phyloP scores from a whole-genome alignment of 2,797 vertebrate genomes.

The Pteropus rufus region DNA sequence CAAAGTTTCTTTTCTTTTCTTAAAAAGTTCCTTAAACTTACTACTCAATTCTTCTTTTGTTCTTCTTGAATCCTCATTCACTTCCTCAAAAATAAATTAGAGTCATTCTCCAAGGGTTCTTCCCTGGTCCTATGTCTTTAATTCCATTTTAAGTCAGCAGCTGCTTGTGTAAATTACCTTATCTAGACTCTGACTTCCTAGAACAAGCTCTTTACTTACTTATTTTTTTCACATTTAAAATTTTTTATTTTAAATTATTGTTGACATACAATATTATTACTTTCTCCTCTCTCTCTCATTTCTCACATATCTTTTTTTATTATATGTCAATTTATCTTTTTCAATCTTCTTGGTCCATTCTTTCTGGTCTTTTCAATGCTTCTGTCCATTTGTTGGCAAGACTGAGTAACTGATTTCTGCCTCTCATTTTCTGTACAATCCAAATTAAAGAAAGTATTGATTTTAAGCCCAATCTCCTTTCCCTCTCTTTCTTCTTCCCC shows the following conservation, averaged over 20 bases:
- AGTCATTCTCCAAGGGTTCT: not conserved
- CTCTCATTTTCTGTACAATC: conserved; percentile 3
- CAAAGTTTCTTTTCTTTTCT: conserved; percentile 16
- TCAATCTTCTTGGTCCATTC: not conserved
- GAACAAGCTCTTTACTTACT: not conserved
- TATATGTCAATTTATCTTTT: not conserved
- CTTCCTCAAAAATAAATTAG: conserved; percentile 47
- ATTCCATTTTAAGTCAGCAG: not conserved
- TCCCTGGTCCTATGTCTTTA: not conserved
- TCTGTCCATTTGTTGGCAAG: not conserved
- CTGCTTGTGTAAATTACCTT: not conserved
- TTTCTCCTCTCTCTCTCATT: not conserved
- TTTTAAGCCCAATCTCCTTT: not conserved
- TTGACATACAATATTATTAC: not conserved
- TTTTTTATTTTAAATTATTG: not conserved
- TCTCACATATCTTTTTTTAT: not conserved
- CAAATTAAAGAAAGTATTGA: conserved; percentile 4
- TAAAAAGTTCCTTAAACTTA: conserved; percentile 5
- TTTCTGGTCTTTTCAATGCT: not conserved
- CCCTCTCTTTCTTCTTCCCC: not conserved
- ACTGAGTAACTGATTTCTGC: not conserved
- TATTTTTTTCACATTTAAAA: not conserved
- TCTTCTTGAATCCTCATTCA: conserved; percentile 13
- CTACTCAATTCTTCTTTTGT: not conserved
- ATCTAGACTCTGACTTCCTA: not conserved